Evolutionary conservation across 2,797 vertebrate species (phyloP).

Genomic region (Podarcis lilfordi): DNA sequence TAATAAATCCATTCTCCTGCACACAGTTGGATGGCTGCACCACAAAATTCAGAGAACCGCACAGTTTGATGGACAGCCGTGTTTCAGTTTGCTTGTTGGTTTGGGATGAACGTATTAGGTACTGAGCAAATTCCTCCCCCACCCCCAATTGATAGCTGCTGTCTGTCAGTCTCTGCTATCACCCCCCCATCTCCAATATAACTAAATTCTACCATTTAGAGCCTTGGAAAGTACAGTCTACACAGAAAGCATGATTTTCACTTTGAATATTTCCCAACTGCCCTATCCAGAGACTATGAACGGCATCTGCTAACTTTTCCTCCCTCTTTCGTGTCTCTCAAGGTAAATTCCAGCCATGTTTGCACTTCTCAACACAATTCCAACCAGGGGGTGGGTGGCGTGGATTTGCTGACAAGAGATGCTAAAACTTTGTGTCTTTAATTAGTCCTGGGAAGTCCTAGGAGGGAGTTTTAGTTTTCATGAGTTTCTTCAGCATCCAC

Average conservation of each 20-base stretch:
- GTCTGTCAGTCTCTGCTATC: constrained; percentile 23
- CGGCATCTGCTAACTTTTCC: constrained; percentile 36
- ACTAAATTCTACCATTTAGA: constrained; percentile 23
- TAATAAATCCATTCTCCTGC: too few species aligned
- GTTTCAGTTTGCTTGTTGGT: too few species aligned
- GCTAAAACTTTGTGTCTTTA: constrained; percentile 33
- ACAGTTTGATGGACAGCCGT: too few species aligned
- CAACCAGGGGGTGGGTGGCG: constrained; percentile 23
- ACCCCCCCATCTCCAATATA: neutral
- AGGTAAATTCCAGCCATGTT: constrained; percentile 54
- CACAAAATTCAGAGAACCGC: too few species aligned
- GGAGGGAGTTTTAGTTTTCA: constrained; percentile 13
- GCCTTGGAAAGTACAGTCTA: neutral
- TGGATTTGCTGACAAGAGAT: constrained; percentile 51
- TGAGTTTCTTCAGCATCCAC: constrained; percentile 24
- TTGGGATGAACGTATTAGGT: too few species aligned
- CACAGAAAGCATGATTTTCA: constrained; percentile 5
- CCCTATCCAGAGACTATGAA: constrained; percentile 40
- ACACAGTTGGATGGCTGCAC: too few species aligned
- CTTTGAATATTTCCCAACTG: constrained; percentile 23
- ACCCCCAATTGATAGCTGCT: neutral
- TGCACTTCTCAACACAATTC: constrained; percentile 52
- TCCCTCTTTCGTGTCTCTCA: constrained; percentile 36
- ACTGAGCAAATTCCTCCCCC: too few species aligned
- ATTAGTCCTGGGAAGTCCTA: constrained; percentile 42